Conservation (phyloP, 2,888 invertebrate species). For the Automeris io region DNA sequence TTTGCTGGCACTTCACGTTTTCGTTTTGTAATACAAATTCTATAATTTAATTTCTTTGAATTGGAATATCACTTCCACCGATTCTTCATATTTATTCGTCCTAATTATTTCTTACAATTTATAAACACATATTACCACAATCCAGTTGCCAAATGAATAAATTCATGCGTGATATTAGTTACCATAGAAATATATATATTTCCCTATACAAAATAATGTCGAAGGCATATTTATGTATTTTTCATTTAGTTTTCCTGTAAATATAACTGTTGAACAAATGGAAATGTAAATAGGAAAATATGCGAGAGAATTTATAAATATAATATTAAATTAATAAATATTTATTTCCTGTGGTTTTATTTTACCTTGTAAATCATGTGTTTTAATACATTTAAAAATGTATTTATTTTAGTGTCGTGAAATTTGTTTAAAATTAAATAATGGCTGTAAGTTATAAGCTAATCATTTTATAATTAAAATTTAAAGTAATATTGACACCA, state of each 20-base stretch:
- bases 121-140: conserved; percentile 14
- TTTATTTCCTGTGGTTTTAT: conserved; percentile 1
- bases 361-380: no score
- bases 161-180: conserved; percentile 70
- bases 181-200: conserved; percentile 48
- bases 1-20: conserved; percentile 28
- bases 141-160: conserved; percentile 38
- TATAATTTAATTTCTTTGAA: conserved; percentile 31
- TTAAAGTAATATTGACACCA: no score
- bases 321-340: conserved; percentile 29
- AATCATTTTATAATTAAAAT: no score
- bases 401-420: no score
- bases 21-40: conserved; percentile 45
- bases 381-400: no score
- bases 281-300: conserved; percentile 65
- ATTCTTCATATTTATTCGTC: conserved; percentile 48
- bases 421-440: no score
- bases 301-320: conserved; percentile 45
- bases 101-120: conserved; percentile 19
- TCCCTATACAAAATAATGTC: neutral
- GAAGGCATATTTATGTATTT: conserved; percentile 33
- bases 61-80: conserved; percentile 45
- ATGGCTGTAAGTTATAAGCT: no score
- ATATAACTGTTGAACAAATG: conserved; percentile 44
- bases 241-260: conserved; percentile 47